These are phyloP conservation scores for Lonchura striata DNA, from an alignment of 2,113 vertebrate species.

Conservation along the genomic window DNA sequence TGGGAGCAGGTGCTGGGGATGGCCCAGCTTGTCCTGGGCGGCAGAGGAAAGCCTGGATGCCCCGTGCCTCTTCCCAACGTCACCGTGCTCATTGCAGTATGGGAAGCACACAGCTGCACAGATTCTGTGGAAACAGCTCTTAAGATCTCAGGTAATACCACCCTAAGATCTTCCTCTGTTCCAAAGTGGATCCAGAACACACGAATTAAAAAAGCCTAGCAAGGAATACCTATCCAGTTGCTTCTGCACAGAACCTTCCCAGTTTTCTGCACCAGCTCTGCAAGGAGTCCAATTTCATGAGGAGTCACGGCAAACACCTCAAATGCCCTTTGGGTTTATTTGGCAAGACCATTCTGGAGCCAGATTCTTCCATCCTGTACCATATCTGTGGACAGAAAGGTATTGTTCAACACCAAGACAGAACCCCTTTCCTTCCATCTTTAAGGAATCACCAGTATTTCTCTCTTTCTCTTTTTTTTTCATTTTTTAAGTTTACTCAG, in stretches of 20 bases:
- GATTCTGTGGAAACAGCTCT: neutral
- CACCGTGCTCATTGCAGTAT: accelerated
- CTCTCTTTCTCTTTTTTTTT: accelerated
- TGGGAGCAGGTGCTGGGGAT: neutral
- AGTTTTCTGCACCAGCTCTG: neutral
- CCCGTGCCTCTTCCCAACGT: neutral
- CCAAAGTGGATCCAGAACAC: neutral
- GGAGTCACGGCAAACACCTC: neutral
- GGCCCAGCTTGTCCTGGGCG: neutral
- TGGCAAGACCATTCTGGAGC: neutral
- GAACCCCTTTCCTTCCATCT: neutral
- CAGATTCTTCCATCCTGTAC: neutral
- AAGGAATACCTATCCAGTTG: neutral
- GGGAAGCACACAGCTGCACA: neutral
- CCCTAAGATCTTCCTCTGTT: neutral
- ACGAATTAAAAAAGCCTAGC: neutral
- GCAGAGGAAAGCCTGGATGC: neutral
- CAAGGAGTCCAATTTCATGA: neutral
- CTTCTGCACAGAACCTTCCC: neutral
- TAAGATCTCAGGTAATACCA: neutral
- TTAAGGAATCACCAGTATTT: neutral
- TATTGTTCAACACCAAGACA: neutral
- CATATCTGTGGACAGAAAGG: neutral
- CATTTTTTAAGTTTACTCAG: neutral
- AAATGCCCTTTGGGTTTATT: neutral